Base-by-base conservation (phyloP, 2,113 vertebrate genomes). In the Hippocampus zosterae region DNA sequence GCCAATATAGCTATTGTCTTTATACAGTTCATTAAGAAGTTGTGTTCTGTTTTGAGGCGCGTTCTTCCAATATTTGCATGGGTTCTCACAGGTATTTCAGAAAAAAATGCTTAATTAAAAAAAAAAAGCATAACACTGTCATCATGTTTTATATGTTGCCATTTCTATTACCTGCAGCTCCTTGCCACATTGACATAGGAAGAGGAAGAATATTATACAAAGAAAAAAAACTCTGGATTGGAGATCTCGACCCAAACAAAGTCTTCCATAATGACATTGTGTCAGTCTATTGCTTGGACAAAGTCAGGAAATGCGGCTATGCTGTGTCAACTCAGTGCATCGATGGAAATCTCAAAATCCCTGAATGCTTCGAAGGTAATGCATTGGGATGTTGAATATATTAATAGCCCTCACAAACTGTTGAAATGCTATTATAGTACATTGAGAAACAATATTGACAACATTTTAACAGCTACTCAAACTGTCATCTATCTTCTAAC, bases 341-440 rank as follows among this genome's bases (percentile, higher is more conserved):
- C 0, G 48, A 88, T 65, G 89, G 88, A 66, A 78, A 11, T 3
- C 79, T 89, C 57, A 40, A 37, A 27, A 80, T 88, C 65, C 88
- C 88, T 6, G 76, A 79, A 48, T 90, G 89, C 75, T 88, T 81
- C 77, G 37, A 89, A 75, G 27, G 89, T 89, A 82, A 25, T 57
- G 12, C 18, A 52, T 52, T 52, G 19, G 7, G 2, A n/a, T 55
- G 27, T 27, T 25, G 23, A 13, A 15, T 25, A 57, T 27, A 27
- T 27, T 27, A 3, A 27, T 57, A 27, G 10, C 7, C 55, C 25
- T 27, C 21, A 55, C 52, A n/a, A 55, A 11, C 11, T 25, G 13
- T 25, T 57, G 23, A 27, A 27, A 57, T 57, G 12, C 3, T 27
- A 15, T 11, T 13, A 57, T 27, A 15, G 8, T 57, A 6, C 10